Evolutionary conservation across 1,140 invertebrate genomes (phyloP).

Genomic region (Lepidurus arcticus): DNA sequence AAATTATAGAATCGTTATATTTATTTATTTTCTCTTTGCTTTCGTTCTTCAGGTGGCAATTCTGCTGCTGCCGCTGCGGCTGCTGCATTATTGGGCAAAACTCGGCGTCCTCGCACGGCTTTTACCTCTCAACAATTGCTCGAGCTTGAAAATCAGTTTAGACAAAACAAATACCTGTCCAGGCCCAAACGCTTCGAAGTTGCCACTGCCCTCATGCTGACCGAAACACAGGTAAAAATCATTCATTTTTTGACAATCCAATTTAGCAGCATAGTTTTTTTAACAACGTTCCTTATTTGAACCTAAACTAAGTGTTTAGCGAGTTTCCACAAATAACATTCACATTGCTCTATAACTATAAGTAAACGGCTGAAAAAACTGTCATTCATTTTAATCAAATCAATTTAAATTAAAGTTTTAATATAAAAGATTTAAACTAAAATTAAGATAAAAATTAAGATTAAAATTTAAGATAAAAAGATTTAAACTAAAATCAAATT

Average conservation of each 20-base stretch:
- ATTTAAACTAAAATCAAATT: no score
- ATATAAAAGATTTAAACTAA: no score
- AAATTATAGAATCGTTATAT: constrained; percentile 3
- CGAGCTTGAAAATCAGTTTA: constrained; percentile 96
- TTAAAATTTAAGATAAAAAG: no score
- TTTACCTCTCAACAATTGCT: constrained; percentile 97
- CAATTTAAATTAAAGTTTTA: no score
- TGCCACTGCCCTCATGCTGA: constrained; percentile 92
- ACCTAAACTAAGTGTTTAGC: no score
- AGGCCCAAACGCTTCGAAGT: constrained; percentile 97
- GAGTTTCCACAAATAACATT: no score
- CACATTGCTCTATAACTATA: no score
- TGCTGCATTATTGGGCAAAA: constrained; percentile 80
- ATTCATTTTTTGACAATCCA: neutral
- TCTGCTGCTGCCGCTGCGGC: constrained; percentile 42
- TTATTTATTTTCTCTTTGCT: constrained; percentile 1
- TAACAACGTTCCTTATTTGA: no score
- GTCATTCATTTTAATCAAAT: no score
- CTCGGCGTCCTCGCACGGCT: constrained; percentile 88
- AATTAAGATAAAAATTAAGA: no score
- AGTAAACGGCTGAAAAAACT: no score
- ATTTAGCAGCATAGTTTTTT: no score
- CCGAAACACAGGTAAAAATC: constrained; percentile 84
- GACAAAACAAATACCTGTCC: constrained; percentile 97
- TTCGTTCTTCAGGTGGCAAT: constrained; percentile 26